Conservation (phyloP, 2,888 invertebrate species). For the Phaedon cochleariae region DNA sequence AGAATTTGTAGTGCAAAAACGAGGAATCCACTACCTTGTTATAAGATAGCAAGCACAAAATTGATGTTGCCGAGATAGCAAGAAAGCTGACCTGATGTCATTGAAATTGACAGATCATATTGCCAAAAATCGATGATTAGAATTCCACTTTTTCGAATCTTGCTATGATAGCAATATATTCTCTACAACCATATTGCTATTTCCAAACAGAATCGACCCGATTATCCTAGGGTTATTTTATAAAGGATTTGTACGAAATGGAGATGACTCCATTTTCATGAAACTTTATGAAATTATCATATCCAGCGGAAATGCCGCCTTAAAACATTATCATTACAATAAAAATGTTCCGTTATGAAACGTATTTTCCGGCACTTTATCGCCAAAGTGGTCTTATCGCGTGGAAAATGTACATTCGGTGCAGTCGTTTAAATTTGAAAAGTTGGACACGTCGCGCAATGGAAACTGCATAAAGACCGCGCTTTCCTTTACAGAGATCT, state of each 20-base stretch:
- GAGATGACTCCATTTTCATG: not conserved
- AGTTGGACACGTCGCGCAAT: constrained; percentile 21
- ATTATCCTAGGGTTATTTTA: not conserved
- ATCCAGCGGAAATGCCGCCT: not conserved
- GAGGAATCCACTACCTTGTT: no score
- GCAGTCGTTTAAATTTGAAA: constrained; percentile 13
- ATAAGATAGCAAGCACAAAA: no score
- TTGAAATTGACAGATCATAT: no score
- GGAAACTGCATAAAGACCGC: constrained; percentile 29
- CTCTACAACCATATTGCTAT: no score
- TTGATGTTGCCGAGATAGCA: no score
- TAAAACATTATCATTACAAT: constrained; percentile 10
- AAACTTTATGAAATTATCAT: not conserved
- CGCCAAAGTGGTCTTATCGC: constrained; percentile 6
- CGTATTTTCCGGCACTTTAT: constrained; percentile 15
- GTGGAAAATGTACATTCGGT: constrained; percentile 7
- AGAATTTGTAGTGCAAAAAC: no score
- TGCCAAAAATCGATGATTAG: no score
- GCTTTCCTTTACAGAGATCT: constrained; percentile 25
- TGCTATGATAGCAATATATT: no score
- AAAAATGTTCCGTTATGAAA: constrained; percentile 9
- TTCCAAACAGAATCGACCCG: no score
- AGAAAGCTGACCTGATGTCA: no score
- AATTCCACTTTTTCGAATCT: no score
- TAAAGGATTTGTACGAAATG: not conserved